Percentiles rank a stretch among this genome's conserved stretches.
Conservation (phyloP, 2,797 vertebrate genomes). For the Danio aesculapii region DNA sequence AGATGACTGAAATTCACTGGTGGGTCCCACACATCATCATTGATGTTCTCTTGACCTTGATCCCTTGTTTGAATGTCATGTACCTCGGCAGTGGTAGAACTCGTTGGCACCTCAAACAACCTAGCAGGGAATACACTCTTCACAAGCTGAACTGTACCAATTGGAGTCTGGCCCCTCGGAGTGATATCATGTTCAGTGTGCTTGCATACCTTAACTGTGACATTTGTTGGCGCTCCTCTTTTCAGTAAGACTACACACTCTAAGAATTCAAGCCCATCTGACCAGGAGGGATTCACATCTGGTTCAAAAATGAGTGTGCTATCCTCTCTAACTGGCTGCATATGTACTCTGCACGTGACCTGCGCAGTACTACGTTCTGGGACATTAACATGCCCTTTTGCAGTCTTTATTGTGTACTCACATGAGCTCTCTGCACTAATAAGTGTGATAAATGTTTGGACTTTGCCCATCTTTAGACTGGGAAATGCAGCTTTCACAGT, state of each 20-base stretch:
- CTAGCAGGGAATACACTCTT: no score
- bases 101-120: slow-evolving; percentile 1
- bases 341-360: not conserved
- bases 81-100: not conserved
- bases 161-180: no score
- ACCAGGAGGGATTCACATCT: slow-evolving; percentile 34
- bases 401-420: slow-evolving; percentile 19
- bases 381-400: not conserved
- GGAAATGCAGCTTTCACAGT: slow-evolving; percentile 15
- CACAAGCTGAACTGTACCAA: no score
- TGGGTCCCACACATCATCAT: slow-evolving; percentile 6
- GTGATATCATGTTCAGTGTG: slow-evolving; percentile 34
- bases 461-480: not conserved
- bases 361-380: not conserved
- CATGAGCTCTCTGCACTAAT: not conserved
- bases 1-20: slow-evolving; percentile 37
- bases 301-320: slow-evolving; percentile 27
- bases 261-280: slow-evolving; percentile 27
- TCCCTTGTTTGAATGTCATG: not conserved
- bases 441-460: not conserved
- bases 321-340: slow-evolving; percentile 5
- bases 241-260: slow-evolving; percentile 5
- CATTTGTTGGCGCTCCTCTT: slow-evolving; percentile 19
- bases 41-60: not conserved
- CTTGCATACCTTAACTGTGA: slow-evolving; percentile 27